phyloP scores from a whole-genome alignment of 2,888 invertebrate genomes.

The Eupeodes luniger region DNA sequence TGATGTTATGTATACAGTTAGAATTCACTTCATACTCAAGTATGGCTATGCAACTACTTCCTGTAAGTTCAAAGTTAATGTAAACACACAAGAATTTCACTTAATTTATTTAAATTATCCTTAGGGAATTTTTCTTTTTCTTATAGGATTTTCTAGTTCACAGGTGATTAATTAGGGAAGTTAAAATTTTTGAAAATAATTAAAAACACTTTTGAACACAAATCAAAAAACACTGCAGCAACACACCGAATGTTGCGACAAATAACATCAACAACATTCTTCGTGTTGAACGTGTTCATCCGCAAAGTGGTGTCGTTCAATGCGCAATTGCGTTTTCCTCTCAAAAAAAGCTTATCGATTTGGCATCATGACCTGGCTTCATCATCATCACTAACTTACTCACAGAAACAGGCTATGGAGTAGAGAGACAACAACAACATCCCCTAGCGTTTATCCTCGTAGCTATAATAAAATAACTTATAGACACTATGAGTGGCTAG shows the following conservation, averaged over 20 bases:
- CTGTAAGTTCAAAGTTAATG: background rate
- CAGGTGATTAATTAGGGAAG: constrained; percentile 19
- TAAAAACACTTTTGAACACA: constrained; percentile 19
- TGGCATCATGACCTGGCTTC: constrained; percentile 63
- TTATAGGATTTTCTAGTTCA: background rate
- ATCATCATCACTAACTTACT: constrained; percentile 25
- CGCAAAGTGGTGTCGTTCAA: constrained; percentile 53
- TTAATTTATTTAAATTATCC: background rate
- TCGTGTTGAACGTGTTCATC: constrained; percentile 41
- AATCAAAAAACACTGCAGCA: constrained; percentile 70
- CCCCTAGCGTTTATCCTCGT: background rate
- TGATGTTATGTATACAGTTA: constrained; percentile 5
- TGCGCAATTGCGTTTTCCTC: constrained; percentile 75
- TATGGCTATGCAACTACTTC: constrained; percentile 35
- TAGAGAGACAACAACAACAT: background rate
- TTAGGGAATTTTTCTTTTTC: background rate
- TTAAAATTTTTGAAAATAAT: background rate
- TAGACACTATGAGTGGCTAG: background rate
- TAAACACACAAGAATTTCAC: constrained; percentile 9
- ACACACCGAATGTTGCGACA: constrained; percentile 71
- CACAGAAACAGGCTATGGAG: background rate
- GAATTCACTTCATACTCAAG: constrained; percentile 23
- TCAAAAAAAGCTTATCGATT: constrained; percentile 73
- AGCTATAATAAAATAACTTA: no score
- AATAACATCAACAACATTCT: constrained; percentile 68